A percentile compares a stretch with the other conserved stretches of the same genome.
phyloP scores from a whole-genome alignment of 2,888 invertebrate genomes.

The Blastobasis adustella region DNA sequence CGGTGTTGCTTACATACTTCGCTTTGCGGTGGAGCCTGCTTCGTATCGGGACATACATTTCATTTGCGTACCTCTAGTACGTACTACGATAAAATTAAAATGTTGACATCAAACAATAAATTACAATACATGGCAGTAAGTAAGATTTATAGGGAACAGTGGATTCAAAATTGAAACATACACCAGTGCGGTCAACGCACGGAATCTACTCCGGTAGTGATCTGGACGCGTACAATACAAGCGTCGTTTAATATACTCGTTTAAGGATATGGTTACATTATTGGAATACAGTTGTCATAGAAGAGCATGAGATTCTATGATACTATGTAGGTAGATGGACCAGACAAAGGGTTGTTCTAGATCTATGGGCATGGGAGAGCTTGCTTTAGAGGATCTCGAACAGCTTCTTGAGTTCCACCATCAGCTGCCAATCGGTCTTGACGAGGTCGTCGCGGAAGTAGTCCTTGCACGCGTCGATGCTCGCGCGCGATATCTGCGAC shows the following conservation, averaged over 20 bases:
- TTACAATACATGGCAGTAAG: slow-evolving; percentile 24
- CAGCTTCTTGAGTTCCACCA: slow-evolving; percentile 98
- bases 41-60: too few relatives aligned
- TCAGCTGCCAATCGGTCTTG: slow-evolving; percentile 98
- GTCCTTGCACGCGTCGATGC: slow-evolving; percentile 99
- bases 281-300: slow-evolving; percentile 13
- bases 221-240: too few relatives aligned
- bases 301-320: slow-evolving; percentile 40
- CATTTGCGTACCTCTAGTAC: too few relatives aligned
- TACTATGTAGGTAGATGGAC: slow-evolving; percentile 53
- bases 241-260: not conserved
- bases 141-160: slow-evolving; percentile 14
- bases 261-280: slow-evolving; percentile 3
- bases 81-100: too few relatives aligned
- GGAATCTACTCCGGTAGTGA: too few relatives aligned
- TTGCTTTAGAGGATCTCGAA: slow-evolving; percentile 91
- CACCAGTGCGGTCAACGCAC: too few relatives aligned
- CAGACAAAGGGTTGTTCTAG: slow-evolving; percentile 33
- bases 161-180: too few relatives aligned
- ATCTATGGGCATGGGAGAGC: too few relatives aligned
- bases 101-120: not conserved
- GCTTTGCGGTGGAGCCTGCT: too few relatives aligned
- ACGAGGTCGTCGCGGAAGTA: slow-evolving; percentile 98
- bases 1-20: slow-evolving; percentile 7
- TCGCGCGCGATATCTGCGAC: slow-evolving; percentile 94